Percentiles rank a stretch among this genome's conserved stretches.
Conservation (phyloP, 2,888 invertebrate species). For the Lochmaea crataegi region DNA sequence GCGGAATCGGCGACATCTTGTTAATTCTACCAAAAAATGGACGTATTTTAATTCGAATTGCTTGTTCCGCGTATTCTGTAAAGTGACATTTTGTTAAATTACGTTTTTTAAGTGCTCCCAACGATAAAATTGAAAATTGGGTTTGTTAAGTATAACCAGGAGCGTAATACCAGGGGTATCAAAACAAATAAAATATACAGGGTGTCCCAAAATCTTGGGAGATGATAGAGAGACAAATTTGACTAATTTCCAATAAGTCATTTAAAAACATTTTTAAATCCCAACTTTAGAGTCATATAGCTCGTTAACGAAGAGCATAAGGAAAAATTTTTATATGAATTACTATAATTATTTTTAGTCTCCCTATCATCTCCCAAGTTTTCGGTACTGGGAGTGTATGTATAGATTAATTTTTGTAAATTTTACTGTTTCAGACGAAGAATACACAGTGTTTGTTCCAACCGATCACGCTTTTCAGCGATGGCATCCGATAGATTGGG, state of each 20-base stretch:
- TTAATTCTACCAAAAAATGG: constrained; percentile 29
- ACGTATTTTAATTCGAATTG: constrained; percentile 29
- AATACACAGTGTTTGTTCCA: constrained; percentile 74
- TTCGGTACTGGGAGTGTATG: no score
- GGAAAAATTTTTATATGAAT: no score
- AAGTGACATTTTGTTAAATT: constrained; percentile 30
- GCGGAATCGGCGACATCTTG: constrained; percentile 28
- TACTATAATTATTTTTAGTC: no score
- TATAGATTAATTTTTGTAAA: not conserved
- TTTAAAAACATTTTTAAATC: no score
- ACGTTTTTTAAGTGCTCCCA: constrained; percentile 13
- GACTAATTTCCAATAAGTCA: no score
- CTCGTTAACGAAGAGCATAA: no score
- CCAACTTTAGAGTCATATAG: no score
- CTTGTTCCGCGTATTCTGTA: constrained; percentile 17
- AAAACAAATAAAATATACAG: no score
- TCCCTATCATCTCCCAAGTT: no score
- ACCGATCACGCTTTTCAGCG: constrained; percentile 75
- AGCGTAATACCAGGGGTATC: no score
- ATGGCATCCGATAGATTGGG: constrained; percentile 78
- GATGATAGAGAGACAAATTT: no score
- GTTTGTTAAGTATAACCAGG: not conserved
- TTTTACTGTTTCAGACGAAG: constrained; percentile 64
- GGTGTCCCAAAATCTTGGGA: no score
- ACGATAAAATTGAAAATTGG: constrained; percentile 5